These are phyloP conservation scores for Coenobita brevimanus DNA, from an alignment of 1,140 invertebrate genomes.

Conservation along the genomic window DNA sequence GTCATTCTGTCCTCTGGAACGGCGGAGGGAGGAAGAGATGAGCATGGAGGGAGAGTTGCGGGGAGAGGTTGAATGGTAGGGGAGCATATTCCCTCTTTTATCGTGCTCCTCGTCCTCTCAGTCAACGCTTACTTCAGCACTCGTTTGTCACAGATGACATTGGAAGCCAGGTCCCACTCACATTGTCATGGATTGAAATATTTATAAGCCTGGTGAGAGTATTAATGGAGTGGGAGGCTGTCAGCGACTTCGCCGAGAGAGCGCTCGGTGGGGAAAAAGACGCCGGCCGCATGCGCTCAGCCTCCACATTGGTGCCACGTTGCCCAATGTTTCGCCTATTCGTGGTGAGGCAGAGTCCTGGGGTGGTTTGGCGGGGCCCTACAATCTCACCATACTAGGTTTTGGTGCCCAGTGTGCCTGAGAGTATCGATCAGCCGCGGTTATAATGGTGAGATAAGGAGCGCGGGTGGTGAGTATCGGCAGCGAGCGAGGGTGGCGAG, in stretches of 20 bases:
- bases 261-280: background rate
- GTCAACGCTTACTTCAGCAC: background rate
- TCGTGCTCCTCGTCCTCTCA: background rate
- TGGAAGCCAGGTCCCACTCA: no score
- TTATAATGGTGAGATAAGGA: background rate
- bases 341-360: background rate
- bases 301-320: constrained; percentile 42
- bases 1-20: no score
- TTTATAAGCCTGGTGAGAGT: no score
- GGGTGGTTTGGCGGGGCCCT: background rate
- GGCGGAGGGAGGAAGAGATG: no score
- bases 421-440: background rate
- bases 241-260: constrained; percentile 56
- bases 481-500: constrained; percentile 23
- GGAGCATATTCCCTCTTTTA: background rate
- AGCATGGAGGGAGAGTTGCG: background rate
- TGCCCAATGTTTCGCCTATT: background rate
- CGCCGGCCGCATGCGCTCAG: constrained; percentile 49
- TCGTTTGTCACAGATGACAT: no score
- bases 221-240: constrained; percentile 51
- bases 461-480: constrained; percentile 19
- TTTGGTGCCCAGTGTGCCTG: background rate
- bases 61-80: background rate
- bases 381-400: background rate
- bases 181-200: no score